These are phyloP conservation scores for Orthosia incerta DNA, from an alignment of 2,888 invertebrate species.

Conservation along the genomic window DNA sequence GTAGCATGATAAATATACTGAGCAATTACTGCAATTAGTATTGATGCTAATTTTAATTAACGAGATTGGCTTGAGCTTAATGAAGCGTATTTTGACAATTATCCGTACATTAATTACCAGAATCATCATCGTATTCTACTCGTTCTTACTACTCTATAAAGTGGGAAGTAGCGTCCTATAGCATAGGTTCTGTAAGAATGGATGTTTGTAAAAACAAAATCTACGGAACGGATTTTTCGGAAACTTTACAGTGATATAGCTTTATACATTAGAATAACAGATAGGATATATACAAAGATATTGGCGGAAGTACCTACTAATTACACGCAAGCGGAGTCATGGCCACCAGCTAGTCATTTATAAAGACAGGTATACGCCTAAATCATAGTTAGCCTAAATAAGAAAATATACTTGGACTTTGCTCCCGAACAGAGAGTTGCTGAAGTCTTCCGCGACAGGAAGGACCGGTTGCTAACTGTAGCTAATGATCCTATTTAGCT, in stretches of 20 bases:
- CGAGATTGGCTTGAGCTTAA: background rate
- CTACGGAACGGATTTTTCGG: no score
- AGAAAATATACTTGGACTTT: constrained; percentile 8
- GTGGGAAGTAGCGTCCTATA: no score
- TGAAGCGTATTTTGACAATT: background rate
- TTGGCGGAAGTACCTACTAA: no score
- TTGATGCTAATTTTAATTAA: constrained; percentile 1
- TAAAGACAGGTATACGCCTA: background rate
- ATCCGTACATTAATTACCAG: background rate
- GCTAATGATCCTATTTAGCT: constrained; percentile 29
- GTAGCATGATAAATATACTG: background rate
- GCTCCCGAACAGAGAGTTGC: background rate
- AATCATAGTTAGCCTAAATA: constrained; percentile 2
- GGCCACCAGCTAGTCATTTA: background rate
- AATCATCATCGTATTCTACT: no score
- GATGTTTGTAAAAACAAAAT: no score
- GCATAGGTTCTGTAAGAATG: no score
- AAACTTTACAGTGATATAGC: no score
- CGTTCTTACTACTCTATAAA: no score
- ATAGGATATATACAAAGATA: no score
- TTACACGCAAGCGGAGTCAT: no score
- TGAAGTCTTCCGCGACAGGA: constrained; percentile 1
- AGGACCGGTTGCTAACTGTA: background rate
- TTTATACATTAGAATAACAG: no score
- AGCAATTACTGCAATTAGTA: background rate